A percentile compares a stretch with the other conserved stretches of the same genome.
phyloP scores from a whole-genome alignment of 2,113 vertebrate genomes.

The Prunella himalayana region DNA sequence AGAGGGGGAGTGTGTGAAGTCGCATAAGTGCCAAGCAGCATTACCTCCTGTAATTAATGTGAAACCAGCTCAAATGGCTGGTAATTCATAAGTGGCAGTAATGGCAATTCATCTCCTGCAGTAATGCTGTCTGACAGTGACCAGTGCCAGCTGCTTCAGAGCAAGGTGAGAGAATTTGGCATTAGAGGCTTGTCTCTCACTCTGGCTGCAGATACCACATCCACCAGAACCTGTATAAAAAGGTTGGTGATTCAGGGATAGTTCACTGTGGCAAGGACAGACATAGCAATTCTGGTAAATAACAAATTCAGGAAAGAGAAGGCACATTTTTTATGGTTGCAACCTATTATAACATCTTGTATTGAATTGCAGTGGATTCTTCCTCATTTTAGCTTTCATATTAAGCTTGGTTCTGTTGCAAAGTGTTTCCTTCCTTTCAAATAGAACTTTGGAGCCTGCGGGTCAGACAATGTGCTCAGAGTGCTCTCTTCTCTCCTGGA shows the following conservation, averaged over 20 bases:
- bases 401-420: neutral
- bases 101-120: neutral
- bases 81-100: neutral
- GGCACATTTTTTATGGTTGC: neutral
- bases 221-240: neutral
- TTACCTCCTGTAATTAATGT: neutral
- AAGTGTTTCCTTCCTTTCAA: neutral
- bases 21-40: neutral
- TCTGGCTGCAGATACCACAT: fast-evolving
- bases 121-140: neutral
- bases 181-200: neutral
- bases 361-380: neutral
- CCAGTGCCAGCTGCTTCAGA: neutral
- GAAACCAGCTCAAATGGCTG: neutral
- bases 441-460: neutral
- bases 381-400: neutral
- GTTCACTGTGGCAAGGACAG: neutral
- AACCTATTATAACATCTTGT: neutral
- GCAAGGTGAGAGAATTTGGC: neutral
- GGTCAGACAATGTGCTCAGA: neutral
- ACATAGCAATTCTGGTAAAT: neutral
- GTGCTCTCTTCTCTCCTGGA: neutral
- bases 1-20: neutral
- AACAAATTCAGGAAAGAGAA: neutral
- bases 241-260: neutral